Evolutionary conservation across 2,113 vertebrate species (phyloP).

Genomic region (Phrynosoma platyrhinos): DNA sequence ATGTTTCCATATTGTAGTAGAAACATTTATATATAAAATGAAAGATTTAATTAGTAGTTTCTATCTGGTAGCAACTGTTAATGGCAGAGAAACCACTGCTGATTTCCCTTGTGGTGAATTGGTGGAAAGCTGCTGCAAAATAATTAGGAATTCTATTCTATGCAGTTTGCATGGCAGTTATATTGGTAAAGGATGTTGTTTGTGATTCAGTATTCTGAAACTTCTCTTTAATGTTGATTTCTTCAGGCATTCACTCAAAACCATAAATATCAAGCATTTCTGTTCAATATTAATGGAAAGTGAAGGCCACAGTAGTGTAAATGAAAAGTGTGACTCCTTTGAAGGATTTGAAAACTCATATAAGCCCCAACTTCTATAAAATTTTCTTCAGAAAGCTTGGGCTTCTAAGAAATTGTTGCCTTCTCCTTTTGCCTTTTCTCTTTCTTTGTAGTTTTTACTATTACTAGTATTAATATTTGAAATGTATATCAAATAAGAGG

Average conservation of each 20-base stretch:
- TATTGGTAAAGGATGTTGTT: slow-evolving; percentile 69
- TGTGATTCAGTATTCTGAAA: slow-evolving; percentile 43
- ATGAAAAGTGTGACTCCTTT: rapidly evolving
- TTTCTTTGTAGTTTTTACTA: neutral
- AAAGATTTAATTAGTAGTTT: slow-evolving; percentile 75
- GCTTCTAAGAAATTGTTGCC: neutral
- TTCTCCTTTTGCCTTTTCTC: neutral
- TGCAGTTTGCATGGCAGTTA: slow-evolving; percentile 64
- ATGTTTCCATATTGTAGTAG: slow-evolving; percentile 50
- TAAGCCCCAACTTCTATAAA: neutral
- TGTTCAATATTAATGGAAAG: slow-evolving; percentile 40
- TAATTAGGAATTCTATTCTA: slow-evolving; percentile 53
- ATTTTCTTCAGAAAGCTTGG: neutral
- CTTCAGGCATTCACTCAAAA: slow-evolving; percentile 47
- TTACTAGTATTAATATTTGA: neutral
- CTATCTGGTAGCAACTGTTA: slow-evolving; percentile 66
- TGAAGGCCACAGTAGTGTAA: slow-evolving; percentile 14
- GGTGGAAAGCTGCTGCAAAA: slow-evolving; percentile 52
- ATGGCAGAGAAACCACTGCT: slow-evolving; percentile 65
- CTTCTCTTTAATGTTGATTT: slow-evolving; percentile 65
- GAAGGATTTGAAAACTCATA: neutral
- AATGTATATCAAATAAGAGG: neutral
- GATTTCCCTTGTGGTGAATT: slow-evolving; percentile 72
- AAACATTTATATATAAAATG: slow-evolving; percentile 61
- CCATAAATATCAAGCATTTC: slow-evolving; percentile 38